Percentiles rank a stretch among this genome's conserved stretches.
These are phyloP conservation scores for Willowsia nigromaculata DNA, from an alignment of 2,888 invertebrate genomes.

Conservation along the genomic window DNA sequence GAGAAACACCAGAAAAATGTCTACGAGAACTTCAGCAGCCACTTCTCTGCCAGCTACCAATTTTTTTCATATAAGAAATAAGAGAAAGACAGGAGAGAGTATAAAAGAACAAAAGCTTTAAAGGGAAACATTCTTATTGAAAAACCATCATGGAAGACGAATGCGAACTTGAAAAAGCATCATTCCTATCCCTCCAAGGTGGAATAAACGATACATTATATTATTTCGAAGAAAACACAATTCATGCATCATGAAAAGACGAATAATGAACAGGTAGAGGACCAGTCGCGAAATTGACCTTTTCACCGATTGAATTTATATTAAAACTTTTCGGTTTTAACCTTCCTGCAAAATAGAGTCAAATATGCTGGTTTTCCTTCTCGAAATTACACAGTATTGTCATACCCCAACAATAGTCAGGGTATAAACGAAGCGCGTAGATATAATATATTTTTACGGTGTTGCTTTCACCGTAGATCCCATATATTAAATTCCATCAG, in stretches of 20 bases:
- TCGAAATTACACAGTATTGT: not conserved
- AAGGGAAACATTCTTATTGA: not conserved
- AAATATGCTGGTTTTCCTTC: not conserved
- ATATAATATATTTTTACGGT: not conserved
- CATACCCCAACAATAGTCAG: not conserved
- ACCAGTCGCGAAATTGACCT: not conserved
- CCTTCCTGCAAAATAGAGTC: not conserved
- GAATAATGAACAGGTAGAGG: not conserved
- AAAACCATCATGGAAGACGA: not conserved
- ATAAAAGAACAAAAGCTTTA: not conserved
- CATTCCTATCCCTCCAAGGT: not conserved
- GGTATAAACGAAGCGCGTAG: not conserved
- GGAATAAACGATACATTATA: not conserved
- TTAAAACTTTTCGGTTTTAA: not conserved
- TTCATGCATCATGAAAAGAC: not conserved
- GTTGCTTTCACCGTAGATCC: slow-evolving; percentile 6
- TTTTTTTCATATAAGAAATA: not conserved
- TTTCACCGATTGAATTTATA: not conserved
- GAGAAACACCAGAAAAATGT: not conserved
- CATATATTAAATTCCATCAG: too few relatives aligned
- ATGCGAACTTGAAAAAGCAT: not conserved
- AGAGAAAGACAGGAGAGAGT: not conserved
- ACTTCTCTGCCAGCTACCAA: not conserved
- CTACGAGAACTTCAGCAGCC: not conserved
- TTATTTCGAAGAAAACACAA: not conserved